These are phyloP conservation scores for Hylomyscus alleni DNA, from an alignment of 2,797 vertebrate species.

Conservation along the genomic window DNA sequence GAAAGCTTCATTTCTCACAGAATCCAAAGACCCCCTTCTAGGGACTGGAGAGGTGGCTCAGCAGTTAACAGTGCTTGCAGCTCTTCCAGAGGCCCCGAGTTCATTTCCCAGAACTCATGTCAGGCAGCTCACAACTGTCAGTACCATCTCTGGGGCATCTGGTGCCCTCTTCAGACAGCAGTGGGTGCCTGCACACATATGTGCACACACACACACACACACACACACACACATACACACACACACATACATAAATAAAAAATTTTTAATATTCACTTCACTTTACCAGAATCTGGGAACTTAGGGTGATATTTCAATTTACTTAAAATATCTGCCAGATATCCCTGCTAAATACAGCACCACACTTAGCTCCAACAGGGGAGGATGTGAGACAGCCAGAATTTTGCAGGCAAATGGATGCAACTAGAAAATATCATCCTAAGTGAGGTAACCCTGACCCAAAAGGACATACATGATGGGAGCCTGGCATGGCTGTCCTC, in stretches of 20 bases:
- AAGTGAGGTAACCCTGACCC: too few relatives aligned
- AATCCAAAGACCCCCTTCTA: neutral
- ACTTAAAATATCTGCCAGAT: neutral
- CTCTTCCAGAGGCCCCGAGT: neutral
- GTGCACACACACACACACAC: neutral
- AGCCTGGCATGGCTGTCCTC: too few relatives aligned
- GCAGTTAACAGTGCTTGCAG: neutral
- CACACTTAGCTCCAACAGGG: neutral
- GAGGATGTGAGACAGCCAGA: neutral
- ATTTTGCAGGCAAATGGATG: too few relatives aligned
- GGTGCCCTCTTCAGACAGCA: neutral
- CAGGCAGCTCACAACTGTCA: neutral
- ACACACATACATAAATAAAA: neutral
- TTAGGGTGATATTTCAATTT: neutral
- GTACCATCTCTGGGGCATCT: neutral
- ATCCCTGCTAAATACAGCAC: neutral
- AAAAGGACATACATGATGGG: too few relatives aligned
- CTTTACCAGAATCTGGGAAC: conserved; percentile 23
- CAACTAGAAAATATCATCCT: too few relatives aligned
- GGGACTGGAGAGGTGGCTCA: neutral
- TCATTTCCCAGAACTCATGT: neutral
- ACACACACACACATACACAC: too few relatives aligned
- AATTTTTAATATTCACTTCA: neutral
- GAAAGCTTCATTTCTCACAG: neutral
- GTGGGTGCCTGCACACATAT: neutral